These are phyloP conservation scores for Morpho helenor DNA, from an alignment of 2,888 invertebrate genomes.

Conservation along the genomic window DNA sequence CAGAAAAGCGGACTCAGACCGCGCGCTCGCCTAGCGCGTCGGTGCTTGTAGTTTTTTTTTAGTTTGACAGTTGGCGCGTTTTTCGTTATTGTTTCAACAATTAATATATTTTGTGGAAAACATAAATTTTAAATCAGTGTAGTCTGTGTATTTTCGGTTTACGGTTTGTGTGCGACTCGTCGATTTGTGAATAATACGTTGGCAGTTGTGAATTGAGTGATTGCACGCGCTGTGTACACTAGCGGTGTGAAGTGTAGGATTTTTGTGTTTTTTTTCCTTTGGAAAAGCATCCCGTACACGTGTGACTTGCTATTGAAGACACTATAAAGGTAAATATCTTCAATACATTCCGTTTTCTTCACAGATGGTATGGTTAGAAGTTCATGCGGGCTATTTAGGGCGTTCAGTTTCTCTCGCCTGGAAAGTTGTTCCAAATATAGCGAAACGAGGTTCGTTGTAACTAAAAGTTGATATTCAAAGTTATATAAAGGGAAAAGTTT, in stretches of 20 bases:
- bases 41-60: constrained; percentile 76
- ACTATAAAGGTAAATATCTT: constrained; percentile 52
- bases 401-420: constrained; percentile 50
- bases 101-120: constrained; percentile 60
- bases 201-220: constrained; percentile 71
- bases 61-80: constrained; percentile 79
- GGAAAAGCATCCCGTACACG: constrained; percentile 57
- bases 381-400: constrained; percentile 41
- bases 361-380: not conserved
- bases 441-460: constrained; percentile 41
- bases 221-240: constrained; percentile 66
- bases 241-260: constrained; percentile 63
- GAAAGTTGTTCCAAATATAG: constrained; percentile 66
- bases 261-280: constrained; percentile 62
- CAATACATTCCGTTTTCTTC: not conserved
- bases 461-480: constrained; percentile 28
- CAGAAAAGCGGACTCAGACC: constrained; percentile 73
- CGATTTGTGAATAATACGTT: constrained; percentile 65
- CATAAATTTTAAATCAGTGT: constrained; percentile 76
- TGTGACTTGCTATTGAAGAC: constrained; percentile 42
- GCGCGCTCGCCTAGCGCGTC: constrained; percentile 71
- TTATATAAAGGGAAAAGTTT: constrained; percentile 37
- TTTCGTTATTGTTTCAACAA: constrained; percentile 65
- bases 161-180: constrained; percentile 68
- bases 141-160: constrained; percentile 75